Evolutionary conservation across 1,140 invertebrate species (phyloP), one percentile per base, ranked within the genome.

Genomic region (Drosophila micromelanica): DNA sequence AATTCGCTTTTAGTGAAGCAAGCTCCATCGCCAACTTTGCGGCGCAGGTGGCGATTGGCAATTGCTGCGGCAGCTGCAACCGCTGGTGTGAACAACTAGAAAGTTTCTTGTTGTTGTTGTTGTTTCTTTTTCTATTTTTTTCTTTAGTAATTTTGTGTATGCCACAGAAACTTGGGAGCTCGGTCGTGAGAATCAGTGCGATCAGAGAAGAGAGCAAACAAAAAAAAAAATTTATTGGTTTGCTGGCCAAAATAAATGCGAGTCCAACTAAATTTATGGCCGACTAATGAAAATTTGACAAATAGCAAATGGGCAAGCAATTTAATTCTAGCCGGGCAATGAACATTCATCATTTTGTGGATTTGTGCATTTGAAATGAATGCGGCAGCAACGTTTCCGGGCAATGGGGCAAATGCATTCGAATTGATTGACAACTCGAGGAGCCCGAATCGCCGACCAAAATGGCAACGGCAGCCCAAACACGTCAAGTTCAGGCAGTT

Each of bases 41-140:
- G 73, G 64, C 85, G 81, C 81, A 86, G 81, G 81, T 81, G 81
- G 81, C 78, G 71, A 87, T 81, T 81, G 81, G 61, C 79, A 57
- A 76, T 61, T 61, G 63, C 49, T 38, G 55, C 27, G 37, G 40
- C 70, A 69, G 72, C 68, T 74, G 68, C 63, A 67, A 30, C 20
- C 80, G 68, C 80, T 78, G 81, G 82, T 86, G 81, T 82, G 82
- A 87, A 87, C 82, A 86, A 85, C 81, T 86, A 87, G 81, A 86
- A 86, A 86, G 81, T 85, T 85, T 85, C 2, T 30, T 30, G 2
- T n/a, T n/a, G n/a, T n/a, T n/a, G n/a, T n/a, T n/a, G n/a, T n/a
- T n/a, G n/a, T n/a, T 32, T 32, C 7, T 32, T 32, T 32, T 7
- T 7, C 2, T 32, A 0, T 2, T 7, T 7, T 32, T 32, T 32